phyloP scores from a whole-genome alignment of 2,888 invertebrate species.

The Lobophora halterata region DNA sequence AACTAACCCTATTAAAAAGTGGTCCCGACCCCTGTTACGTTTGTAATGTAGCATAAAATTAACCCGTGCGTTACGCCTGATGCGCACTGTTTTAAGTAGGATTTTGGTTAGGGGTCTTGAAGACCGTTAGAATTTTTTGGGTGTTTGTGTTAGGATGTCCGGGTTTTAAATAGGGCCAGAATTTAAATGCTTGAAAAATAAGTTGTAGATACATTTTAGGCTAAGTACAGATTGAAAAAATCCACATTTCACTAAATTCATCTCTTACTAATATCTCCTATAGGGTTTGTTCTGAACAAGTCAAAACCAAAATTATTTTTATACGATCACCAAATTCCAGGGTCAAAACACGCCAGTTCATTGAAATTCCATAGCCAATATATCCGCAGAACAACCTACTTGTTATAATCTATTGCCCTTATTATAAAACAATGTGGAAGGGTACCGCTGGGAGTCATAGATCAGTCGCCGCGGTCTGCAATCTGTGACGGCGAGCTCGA shows the following conservation, averaged over 20 bases:
- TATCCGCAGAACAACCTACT: no score
- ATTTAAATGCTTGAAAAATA: no score
- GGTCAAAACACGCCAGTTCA: no score
- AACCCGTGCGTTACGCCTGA: constrained; percentile 69
- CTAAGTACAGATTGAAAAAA: no score
- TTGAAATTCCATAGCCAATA: no score
- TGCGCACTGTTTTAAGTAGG: constrained; percentile 61
- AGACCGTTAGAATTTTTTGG: constrained; percentile 41
- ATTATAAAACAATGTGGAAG: constrained; percentile 23
- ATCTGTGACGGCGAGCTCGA: constrained; percentile 12
- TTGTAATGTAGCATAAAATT: constrained; percentile 80
- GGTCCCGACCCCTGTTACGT: constrained; percentile 53
- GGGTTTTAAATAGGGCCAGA: no score
- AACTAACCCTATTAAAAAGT: constrained; percentile 78
- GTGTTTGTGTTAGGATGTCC: constrained; percentile 29
- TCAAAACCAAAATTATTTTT: no score
- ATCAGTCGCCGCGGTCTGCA: constrained; percentile 31
- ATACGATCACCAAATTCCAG: no score
- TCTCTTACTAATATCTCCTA: no score
- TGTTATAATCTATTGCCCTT: constrained; percentile 25
- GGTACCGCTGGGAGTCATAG: constrained; percentile 33
- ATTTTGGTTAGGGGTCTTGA: constrained; percentile 34
- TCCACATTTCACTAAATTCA: no score
- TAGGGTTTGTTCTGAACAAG: no score
- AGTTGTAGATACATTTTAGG: no score